Evolutionary conservation across 2,888 invertebrate species (phyloP), one percentile per base, ranked within the genome.

Genomic region (Tenthredo livida): DNA sequence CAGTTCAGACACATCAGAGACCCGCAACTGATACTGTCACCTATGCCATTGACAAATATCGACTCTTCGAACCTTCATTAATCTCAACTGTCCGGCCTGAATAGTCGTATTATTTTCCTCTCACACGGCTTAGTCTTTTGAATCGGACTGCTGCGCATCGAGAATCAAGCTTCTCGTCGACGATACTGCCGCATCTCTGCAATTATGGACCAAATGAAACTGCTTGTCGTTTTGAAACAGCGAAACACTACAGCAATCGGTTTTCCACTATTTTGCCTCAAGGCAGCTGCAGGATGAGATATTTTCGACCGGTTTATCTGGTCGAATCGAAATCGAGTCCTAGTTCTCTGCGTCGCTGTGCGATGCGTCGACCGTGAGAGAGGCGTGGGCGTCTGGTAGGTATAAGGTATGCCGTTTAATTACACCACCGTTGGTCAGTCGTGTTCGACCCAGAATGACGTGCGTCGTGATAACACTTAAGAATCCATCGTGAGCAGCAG

Each of bases 331-430:
- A 40, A 40, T 58, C 40, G 61, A 33, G 25, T 80, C n/a, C n/a
- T n/a, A 50, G 17, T 80, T 80, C 61, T 61, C 37, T 40, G 25
- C 80, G 37, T 80, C 25, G 61, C 40, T 37, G 37, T 58, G 80
- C 80, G 37, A n/a, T 83, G 58, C 83, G 40, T 54, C 25, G 54
- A 84, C 67, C 85, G 85, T 85, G 84, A 77, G 85, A 85, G 85
- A 75, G 85, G 85, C 78, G 85, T 85, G 84, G 85, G 85, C 85
- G 85, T 70, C 73, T 75, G 50, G 70, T 78, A 67, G 67, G 29
- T 67, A 50, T 47, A 50, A 65, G 83, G 67, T 83, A 83, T 70
- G 83, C 83, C 83, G 70, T 80, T 80, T 80, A 80, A 80, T 80
- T 80, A 80, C 80, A 80, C 78, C 78, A 58, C 40, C 61, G 61